Evolutionary conservation across 2,113 vertebrate species (phyloP), one percentile per base, ranked within the genome.

Genomic region (Sialia sialis): DNA sequence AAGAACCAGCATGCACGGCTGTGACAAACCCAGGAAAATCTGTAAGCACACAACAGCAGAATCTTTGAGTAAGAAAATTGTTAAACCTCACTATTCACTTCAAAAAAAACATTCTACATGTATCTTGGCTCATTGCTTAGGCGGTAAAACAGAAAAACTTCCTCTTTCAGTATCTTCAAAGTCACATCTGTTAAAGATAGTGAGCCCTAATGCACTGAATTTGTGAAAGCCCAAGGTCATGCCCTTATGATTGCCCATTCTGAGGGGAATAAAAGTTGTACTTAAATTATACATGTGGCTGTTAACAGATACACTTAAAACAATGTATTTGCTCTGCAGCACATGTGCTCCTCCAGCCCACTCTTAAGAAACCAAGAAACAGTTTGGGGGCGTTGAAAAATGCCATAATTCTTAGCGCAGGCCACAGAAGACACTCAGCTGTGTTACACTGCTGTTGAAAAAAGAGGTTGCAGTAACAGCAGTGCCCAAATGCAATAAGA

Each of bases 181-280:
- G 93, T 80, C 92, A 75, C 85, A 92, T 88, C 94, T 96, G 93
- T 69, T 92, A 73, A 68, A 90, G 94, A 82, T 49, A 78, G 26
- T 6, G 0, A 78, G 38, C 66, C 60, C 86, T 93, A 89, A 91
- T 89, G 77, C 54, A n/a, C 92, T 70, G 89, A 52, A 95, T 95
- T 86, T 88, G 87, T 94, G 91, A 94, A 80, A 96, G 93, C 90
- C 64, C 82, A 90, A 90, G 96, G 96, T 97, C 95, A 74, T 90
- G 91, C 85, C 95, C 94, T 94, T 78, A 59, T 2, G 75, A 83
- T 63, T 29, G 86, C 63, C 68, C 36, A 25, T 95, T 91, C 87
- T 78, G 75, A 77, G 72, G 87, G 81, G 72, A 91, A 92, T 94
- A 94, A 91, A 94, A 95, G 79, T 92, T 90, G 72, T 52, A 51